Evolutionary conservation across 1,140 invertebrate genomes (phyloP).

Genomic region (Helicoverpa armigera): DNA sequence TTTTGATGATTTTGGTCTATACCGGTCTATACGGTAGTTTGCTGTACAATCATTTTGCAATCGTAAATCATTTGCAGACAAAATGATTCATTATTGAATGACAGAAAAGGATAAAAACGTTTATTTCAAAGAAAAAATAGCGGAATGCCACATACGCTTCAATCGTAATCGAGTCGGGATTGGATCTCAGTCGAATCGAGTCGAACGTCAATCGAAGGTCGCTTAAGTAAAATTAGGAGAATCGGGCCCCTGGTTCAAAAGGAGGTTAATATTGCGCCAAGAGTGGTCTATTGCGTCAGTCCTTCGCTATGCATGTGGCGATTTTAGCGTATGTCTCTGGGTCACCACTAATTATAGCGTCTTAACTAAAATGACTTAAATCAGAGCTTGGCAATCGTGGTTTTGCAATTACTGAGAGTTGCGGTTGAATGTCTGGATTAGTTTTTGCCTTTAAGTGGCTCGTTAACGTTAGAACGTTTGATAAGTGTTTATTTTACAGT

Average conservation of each 20-base stretch:
- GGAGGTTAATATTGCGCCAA: not conserved
- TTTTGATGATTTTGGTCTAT: too few relatives aligned
- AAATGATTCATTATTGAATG: too few relatives aligned
- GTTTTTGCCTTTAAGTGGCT: constrained; percentile 17
- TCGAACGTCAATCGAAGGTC: too few relatives aligned
- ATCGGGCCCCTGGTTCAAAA: constrained; percentile 12
- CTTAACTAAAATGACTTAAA: constrained; percentile 47
- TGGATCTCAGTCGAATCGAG: too few relatives aligned
- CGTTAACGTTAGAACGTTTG: not conserved
- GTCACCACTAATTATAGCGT: constrained; percentile 65
- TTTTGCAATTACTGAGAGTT: constrained; percentile 41
- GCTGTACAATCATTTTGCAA: too few relatives aligned
- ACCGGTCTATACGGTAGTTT: too few relatives aligned
- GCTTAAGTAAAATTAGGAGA: too few relatives aligned
- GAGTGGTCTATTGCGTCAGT: constrained; percentile 59
- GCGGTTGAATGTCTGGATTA: not conserved
- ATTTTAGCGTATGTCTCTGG: constrained; percentile 65
- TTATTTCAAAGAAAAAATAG: too few relatives aligned
- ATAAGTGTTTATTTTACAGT: constrained; percentile 1
- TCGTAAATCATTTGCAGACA: too few relatives aligned
- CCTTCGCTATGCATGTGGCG: constrained; percentile 60
- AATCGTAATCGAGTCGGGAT: too few relatives aligned
- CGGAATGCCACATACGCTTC: too few relatives aligned
- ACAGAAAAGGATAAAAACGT: too few relatives aligned
- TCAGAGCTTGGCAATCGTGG: constrained; percentile 36